Evolutionary conservation across 2,113 vertebrate genomes (phyloP), one percentile per base, ranked within the genome.

Genomic region (Vulpes vulpes): DNA sequence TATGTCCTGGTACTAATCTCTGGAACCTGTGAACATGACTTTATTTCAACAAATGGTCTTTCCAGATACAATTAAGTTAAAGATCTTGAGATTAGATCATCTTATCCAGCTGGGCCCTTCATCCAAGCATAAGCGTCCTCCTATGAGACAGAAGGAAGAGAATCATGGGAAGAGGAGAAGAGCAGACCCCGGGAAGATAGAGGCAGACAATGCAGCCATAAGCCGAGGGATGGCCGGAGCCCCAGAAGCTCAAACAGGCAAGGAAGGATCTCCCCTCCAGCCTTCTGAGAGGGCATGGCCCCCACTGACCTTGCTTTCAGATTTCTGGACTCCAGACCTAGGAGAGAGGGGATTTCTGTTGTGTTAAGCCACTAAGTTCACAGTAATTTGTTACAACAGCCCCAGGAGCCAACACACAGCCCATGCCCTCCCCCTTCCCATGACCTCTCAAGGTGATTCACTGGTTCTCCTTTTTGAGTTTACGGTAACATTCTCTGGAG

Each of bases 51-150:
- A 81, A 81, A 27, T 23, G 20, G 2, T 62, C 60, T 83, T 84
- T 91, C 82, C 51, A 81, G 78, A 38, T 95, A 27, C 49, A 15
- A 78, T 60, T 60, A 64, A 74, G 65, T 81, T 76, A 51, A 89
- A 38, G 22, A 49, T 43, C 64, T 97, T 35, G 11, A 74, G 32
- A 62, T 55, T 57, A 92, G 38, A 20, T 23, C 62, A 32, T n/a
- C 11, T 65, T 38, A 60, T 55, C 25, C 22, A 16, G 20, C 27
- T 65, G 51, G 19, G 12, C 12, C 14, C 53, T 60, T 76, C 74
- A 53, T 49, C 51, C 91, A 88, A 27, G 27, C 49, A 53, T 43
- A 79, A 78, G 55, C 17, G 19, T 71, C 22, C 64, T 80, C 60
- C 2, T 80, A 64, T 19, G 32, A 79, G 59, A 43, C 30, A 67